phyloP scores from a whole-genome alignment of 2,888 invertebrate genomes.

The Oscheius onirici region DNA sequence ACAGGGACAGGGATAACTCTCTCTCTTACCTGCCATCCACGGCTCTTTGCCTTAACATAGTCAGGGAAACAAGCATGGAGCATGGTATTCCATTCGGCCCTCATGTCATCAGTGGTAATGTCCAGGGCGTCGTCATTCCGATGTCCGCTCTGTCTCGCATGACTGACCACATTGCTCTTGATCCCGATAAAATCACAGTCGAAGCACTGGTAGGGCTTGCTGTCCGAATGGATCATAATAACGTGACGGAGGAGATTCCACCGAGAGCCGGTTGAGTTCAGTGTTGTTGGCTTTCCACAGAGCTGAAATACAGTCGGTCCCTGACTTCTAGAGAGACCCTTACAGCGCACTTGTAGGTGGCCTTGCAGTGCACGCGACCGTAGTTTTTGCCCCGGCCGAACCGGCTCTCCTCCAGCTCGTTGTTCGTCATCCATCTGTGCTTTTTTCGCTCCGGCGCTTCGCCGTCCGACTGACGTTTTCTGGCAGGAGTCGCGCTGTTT shows the following conservation, averaged over 20 bases:
- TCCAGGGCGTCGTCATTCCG: conserved; percentile 52
- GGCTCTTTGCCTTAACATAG: conserved; percentile 53
- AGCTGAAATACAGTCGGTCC: conserved; percentile 32
- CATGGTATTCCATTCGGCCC: conserved; percentile 50
- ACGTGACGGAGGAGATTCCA: conserved; percentile 57
- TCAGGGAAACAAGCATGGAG: conserved; percentile 57
- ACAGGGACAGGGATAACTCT: too few species aligned
- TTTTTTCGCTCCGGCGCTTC: conserved; percentile 40
- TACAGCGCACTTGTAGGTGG: conserved; percentile 54
- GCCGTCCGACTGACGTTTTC: conserved; percentile 34
- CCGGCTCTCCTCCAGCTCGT: conserved; percentile 54
- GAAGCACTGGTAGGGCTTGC: conserved; percentile 56
- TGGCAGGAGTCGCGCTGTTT: background rate
- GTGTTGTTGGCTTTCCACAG: conserved; percentile 54
- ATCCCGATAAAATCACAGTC: conserved; percentile 58
- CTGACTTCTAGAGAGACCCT: background rate
- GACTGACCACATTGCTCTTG: conserved; percentile 53
- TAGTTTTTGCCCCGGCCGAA: conserved; percentile 52
- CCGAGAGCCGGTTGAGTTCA: conserved; percentile 54
- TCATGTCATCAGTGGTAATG: conserved; percentile 58
- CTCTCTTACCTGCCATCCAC: conserved; percentile 45
- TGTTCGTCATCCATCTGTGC: conserved; percentile 54
- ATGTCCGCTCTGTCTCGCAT: conserved; percentile 52
- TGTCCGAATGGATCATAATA: conserved; percentile 58
- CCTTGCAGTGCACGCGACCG: conserved; percentile 56